These are phyloP conservation scores for Carposina sasakii DNA, from an alignment of 1,140 invertebrate genomes.

Conservation along the genomic window DNA sequence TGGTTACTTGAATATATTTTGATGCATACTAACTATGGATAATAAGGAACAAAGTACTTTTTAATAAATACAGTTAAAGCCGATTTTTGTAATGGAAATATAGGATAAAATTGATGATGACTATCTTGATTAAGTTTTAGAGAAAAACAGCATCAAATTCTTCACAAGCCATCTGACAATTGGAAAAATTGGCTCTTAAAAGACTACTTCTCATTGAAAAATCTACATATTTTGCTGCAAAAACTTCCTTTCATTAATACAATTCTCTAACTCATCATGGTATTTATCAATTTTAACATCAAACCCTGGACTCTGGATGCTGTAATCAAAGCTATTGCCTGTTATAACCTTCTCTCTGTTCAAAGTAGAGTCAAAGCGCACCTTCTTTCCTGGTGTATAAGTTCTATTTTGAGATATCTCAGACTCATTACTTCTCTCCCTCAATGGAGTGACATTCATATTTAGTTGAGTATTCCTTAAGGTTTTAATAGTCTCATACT, in stretches of 20 bases:
- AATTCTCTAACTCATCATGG: conserved; percentile 70
- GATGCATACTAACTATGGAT: too few relatives aligned
- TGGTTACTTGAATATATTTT: too few relatives aligned
- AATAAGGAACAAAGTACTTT: too few relatives aligned
- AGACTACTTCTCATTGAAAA: background rate
- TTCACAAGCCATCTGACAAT: too few relatives aligned
- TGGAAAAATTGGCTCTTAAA: too few relatives aligned
- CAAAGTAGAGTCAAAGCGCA: conserved; percentile 67
- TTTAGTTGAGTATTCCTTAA: conserved; percentile 55
- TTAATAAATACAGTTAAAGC: too few relatives aligned
- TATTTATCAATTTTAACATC: conserved; percentile 66
- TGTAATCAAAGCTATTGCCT: conserved; percentile 65
- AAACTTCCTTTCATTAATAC: conserved; percentile 69
- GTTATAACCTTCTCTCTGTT: conserved; percentile 69
- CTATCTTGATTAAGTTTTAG: too few relatives aligned
- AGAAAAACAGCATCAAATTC: too few relatives aligned
- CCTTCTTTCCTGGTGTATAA: conserved; percentile 60
- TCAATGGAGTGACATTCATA: conserved; percentile 59
- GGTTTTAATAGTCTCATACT: conserved; percentile 63
- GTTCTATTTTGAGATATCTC: conserved; percentile 44
- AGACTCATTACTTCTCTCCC: conserved; percentile 42
- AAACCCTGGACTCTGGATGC: conserved; percentile 57
- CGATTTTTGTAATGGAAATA: too few relatives aligned
- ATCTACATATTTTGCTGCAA: conserved; percentile 62
- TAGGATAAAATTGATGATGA: too few relatives aligned